phyloP scores from a whole-genome alignment of 2,888 invertebrate genomes.

The Muscina levida region DNA sequence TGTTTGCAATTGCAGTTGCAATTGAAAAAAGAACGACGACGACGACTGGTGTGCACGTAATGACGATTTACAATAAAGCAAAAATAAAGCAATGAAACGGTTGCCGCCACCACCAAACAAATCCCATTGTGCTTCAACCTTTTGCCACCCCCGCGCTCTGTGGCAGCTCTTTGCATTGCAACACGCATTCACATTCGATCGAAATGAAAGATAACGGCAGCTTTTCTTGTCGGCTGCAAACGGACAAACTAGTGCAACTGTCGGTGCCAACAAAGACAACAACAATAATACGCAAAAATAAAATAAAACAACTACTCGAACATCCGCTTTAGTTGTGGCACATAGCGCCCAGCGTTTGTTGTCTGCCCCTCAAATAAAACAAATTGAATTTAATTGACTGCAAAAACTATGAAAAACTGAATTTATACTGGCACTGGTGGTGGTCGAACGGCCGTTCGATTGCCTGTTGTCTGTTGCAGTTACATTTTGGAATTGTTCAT shows the following conservation, averaged over 20 bases:
- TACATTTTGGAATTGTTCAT: constrained; percentile 6
- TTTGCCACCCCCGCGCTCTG: neutral
- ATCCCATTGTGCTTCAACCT: neutral
- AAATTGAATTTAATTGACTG: constrained; percentile 70
- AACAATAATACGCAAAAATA: no score
- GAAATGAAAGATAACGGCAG: constrained; percentile 12
- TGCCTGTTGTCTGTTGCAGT: neutral
- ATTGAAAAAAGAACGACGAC: neutral
- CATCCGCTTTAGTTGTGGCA: constrained; percentile 48
- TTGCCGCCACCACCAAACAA: neutral
- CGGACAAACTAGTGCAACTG: constrained; percentile 12
- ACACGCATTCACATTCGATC: neutral
- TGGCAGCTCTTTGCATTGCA: neutral
- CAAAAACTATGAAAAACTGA: constrained; percentile 68
- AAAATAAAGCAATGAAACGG: constrained; percentile 12
- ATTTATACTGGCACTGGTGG: constrained; percentile 37
- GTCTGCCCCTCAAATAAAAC: constrained; percentile 46
- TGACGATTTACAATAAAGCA: constrained; percentile 18
- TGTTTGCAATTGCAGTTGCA: constrained; percentile 30
- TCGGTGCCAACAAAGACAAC: constrained; percentile 19
- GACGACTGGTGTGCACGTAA: no score
- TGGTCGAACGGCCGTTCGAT: no score
- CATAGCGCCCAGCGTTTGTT: neutral
- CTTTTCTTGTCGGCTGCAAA: constrained; percentile 16
- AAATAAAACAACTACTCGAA: constrained; percentile 45